These are phyloP conservation scores for Cheilosia vernalis DNA, from an alignment of 2,888 invertebrate genomes.

Conservation along the genomic window DNA sequence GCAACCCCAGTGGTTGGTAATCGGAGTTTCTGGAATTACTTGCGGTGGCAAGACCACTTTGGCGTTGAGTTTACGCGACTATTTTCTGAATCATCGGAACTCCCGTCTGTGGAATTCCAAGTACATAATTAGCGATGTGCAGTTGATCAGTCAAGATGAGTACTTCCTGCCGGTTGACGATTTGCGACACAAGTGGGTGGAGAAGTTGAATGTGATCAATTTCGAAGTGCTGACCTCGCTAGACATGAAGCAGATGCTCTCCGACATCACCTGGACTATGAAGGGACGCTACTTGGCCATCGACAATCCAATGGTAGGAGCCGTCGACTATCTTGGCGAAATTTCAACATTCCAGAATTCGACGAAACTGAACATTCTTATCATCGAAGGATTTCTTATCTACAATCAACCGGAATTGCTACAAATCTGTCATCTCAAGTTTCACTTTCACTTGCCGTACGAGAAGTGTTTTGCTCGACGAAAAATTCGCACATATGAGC, in stretches of 20 bases:
- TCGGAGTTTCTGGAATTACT: slow-evolving; percentile 92
- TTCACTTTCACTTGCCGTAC: slow-evolving; percentile 88
- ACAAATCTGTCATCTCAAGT: slow-evolving; percentile 88
- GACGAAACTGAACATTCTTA: slow-evolving; percentile 84
- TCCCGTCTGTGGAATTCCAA: slow-evolving; percentile 80
- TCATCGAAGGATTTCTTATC: slow-evolving; percentile 91
- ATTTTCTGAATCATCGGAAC: slow-evolving; percentile 79
- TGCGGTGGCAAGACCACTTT: slow-evolving; percentile 93
- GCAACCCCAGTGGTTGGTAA: slow-evolving; percentile 85
- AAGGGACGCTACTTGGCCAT: slow-evolving; percentile 78
- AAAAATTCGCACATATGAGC: slow-evolving; percentile 88
- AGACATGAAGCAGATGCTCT: slow-evolving; percentile 89
- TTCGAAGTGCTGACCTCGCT: slow-evolving; percentile 89
- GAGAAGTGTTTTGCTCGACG: slow-evolving; percentile 88
- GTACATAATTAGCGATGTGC: slow-evolving; percentile 82
- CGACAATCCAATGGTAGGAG: slow-evolving; percentile 47
- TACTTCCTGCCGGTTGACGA: slow-evolving; percentile 89
- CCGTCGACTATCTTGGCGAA: slow-evolving; percentile 45
- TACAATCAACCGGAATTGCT: slow-evolving; percentile 88
- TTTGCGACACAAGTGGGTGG: slow-evolving; percentile 86
- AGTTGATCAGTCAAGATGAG: slow-evolving; percentile 89
- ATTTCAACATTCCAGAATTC: slow-evolving; percentile 77
- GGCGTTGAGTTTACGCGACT: slow-evolving; percentile 85
- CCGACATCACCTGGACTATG: slow-evolving; percentile 84
- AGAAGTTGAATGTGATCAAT: slow-evolving; percentile 88